These are phyloP conservation scores for Rhinogobio ventralis DNA, from an alignment of 2,797 vertebrate species.

Conservation along the genomic window DNA sequence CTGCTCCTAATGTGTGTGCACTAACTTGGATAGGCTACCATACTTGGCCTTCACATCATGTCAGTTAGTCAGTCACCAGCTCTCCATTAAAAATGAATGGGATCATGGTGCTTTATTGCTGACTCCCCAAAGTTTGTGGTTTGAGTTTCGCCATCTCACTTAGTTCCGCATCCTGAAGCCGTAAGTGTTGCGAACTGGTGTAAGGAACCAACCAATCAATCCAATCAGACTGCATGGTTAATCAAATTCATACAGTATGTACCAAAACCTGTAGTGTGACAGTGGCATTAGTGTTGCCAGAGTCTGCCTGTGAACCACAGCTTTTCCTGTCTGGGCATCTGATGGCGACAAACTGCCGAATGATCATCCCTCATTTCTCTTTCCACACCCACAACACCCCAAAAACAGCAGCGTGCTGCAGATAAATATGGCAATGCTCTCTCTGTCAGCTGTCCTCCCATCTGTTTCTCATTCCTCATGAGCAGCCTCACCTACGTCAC, in stretches of 20 bases:
- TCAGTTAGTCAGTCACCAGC: background rate
- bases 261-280: background rate
- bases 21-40: too few relatives aligned
- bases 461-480: conserved; percentile 40
- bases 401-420: conserved; percentile 7
- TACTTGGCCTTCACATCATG: too few relatives aligned
- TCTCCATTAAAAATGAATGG: background rate
- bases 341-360: background rate
- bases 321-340: conserved; percentile 18
- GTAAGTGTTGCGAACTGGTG: background rate
- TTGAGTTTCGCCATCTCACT: background rate
- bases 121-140: background rate
- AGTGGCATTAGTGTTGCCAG: background rate
- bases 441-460: background rate
- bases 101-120: background rate
- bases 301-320: background rate
- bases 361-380: background rate
- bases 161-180: background rate
- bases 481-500: conserved; percentile 36
- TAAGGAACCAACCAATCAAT: background rate
- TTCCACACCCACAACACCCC: background rate
- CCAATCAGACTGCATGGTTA: background rate
- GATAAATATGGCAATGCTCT: conserved; percentile 8
- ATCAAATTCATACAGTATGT: background rate
- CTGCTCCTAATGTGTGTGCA: too few relatives aligned